A percentile compares a stretch with the other conserved stretches of the same genome.
Evolutionary conservation across 2,888 invertebrate species (phyloP).

Genomic region (Drosophila nigricruria): DNA sequence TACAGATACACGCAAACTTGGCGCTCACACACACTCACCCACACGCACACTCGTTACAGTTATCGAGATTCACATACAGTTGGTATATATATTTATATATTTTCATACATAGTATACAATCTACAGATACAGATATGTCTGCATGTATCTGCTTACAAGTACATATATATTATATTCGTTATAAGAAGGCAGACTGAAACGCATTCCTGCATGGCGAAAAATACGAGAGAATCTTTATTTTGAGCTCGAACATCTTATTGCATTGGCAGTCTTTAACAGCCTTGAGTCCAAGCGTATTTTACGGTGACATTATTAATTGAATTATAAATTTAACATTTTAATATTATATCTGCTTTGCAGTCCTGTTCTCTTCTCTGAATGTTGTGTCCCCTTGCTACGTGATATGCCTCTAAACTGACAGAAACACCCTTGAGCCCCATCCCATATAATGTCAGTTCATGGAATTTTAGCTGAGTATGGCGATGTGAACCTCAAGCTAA

Average conservation of each 20-base stretch:
- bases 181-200: background rate
- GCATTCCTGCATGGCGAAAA: conserved; percentile 39
- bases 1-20: conserved; percentile 41
- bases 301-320: conserved; percentile 83
- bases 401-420: conserved; percentile 64
- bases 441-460: conserved; percentile 32
- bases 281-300: conserved; percentile 29
- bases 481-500: conserved; percentile 66
- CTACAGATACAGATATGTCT: background rate
- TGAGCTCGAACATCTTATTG: conserved; percentile 12
- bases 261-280: conserved; percentile 29
- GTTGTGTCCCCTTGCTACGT: conserved; percentile 61
- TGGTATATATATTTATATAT: background rate
- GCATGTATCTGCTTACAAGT: background rate
- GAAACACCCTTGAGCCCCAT: conserved; percentile 16
- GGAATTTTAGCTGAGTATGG: conserved; percentile 67
- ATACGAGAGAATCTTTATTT: conserved; percentile 4
- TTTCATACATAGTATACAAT: background rate
- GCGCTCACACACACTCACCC: conserved; percentile 10
- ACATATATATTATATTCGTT: background rate
- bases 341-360: conserved; percentile 46
- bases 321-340: conserved; percentile 84
- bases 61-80: conserved; percentile 12
- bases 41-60: conserved; percentile 1
- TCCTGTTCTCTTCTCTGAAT: background rate